Base-by-base conservation (phyloP, 2,113 vertebrate genomes). In the Lophura nycthemera region DNA sequence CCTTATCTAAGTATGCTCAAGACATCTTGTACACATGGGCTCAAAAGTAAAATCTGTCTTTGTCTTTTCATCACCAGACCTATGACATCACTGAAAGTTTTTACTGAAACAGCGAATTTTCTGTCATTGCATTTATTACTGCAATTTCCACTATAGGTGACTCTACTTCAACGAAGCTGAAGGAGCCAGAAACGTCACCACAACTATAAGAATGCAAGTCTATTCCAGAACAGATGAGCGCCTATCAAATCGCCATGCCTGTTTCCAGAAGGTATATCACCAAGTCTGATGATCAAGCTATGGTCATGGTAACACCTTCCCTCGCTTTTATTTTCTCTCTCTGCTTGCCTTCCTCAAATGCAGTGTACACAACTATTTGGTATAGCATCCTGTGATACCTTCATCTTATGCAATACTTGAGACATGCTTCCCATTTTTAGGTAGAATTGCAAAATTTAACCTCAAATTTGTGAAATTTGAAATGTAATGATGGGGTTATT, bases 261-360 rank as follows among this genome's bases (percentile, higher is more conserved):
- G 82, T 69, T 88, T 94, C 79, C 93, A 95, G 66, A 96, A 97
- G 94, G 95, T 97, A 97, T 40, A 30, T 90, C 27, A 56, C 2
- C 40, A 57, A 90, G 50, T 11, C 36, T 52, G 60, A 20, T 36
- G 50, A 66, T 32, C 64, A 48, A 72, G 22, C 34, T 40, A 34
- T 17, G 47, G 45, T 6, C 79, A 74, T 4, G 5, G 32, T 77
- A 59, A 65, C 10, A 19, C 48, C 24, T 74, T 71, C 3, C 86
- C 25, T 61, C 83, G 13, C 38, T 82, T 69, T 25, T 57, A 9
- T 77, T 83, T 95, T 80, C 20, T 30, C 71, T 81, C 25, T 60
- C 66, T 10, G 50, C 69, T 65, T 88, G 65, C 30, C 45, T 92
- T 65, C 17, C 20, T 91, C 52, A 69, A 17, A 71, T 7, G 8